phyloP scores from a whole-genome alignment of 2,888 invertebrate genomes.

The Meteorus colon region DNA sequence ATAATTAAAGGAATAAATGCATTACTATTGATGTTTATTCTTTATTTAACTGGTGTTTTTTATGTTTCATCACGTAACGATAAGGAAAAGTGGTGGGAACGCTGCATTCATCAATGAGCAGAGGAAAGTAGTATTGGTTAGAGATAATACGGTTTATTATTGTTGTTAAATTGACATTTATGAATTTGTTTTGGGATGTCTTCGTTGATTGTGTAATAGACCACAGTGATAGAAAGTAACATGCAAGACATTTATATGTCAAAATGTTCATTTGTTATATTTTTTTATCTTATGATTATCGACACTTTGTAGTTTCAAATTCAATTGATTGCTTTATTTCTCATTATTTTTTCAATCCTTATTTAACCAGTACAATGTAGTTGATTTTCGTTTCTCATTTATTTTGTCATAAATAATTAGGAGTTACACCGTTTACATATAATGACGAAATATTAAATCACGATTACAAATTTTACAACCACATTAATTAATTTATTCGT shows the following conservation, averaged over 20 bases:
- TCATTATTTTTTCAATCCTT: not conserved
- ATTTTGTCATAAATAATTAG: constrained; percentile 38
- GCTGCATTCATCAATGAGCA: no score
- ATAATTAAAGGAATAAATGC: not conserved
- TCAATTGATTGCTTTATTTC: not conserved
- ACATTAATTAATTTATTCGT: constrained; percentile 37
- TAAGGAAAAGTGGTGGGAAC: not conserved
- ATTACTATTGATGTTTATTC: not conserved
- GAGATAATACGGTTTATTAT: no score
- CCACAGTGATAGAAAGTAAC: no score
- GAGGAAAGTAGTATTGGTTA: no score
- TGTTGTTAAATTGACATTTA: no score
- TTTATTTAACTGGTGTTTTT: not conserved
- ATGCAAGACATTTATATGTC: no score
- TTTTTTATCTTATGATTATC: not conserved
- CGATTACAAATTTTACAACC: constrained; percentile 51
- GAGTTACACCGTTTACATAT: constrained; percentile 49
- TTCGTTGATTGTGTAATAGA: no score
- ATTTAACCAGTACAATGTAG: constrained; percentile 21
- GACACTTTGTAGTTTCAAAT: not conserved
- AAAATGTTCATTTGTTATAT: no score
- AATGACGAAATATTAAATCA: constrained; percentile 48
- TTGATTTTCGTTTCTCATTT: constrained; percentile 27
- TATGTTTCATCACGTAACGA: not conserved
- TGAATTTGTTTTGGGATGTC: no score